Base-by-base conservation (phyloP, 1,140 invertebrate species). In the Leptopilina clavipes region DNA sequence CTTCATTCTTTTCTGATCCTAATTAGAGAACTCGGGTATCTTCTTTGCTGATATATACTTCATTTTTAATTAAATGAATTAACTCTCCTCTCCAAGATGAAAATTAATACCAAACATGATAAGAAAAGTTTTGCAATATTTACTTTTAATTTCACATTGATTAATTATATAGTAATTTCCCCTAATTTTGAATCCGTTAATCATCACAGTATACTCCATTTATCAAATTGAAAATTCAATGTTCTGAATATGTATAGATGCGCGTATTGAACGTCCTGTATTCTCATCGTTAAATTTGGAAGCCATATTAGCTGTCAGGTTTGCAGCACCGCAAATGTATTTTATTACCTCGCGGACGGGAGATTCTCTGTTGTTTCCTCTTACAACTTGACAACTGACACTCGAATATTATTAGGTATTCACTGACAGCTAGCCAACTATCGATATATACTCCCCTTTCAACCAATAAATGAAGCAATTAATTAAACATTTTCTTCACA, bases 231-330 rank as follows among this genome's bases (percentile, higher is more conserved):
- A 31, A 31, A 65, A 65, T 65, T 65, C 59, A 65, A 65, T 65
- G 59, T 14, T n/a, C 59, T 31, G 59, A n/a, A 65, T 70, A 25
- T 70, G 44, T n/a, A 17, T 74, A n/a, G 52, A 43, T 43, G 17
- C 18, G 59, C 19, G 74, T 71, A 17, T 45, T 44, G 71, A 72
- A 76, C 72, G 72, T 75, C 77, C 73, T 31, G 25, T 31, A 31
- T 31, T 31, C 25, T 31, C 56, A 77, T 80, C 79, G 79, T 80
- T 71, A 80, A 76, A 72, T 31, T 59, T 75, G 76, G 72, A 70
- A 80, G 79, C 79, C 73, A 75, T 80, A 80, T 80, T 75, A 76
- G 76, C 73, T 80, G 79, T 77, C 73, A 75, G 48, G 76, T 79
- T 79, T 65, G 71, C 73, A 73, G 70, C 73, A 22, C 59, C 73